A percentile compares a stretch with the other conserved stretches of the same genome.
Conservation (phyloP, 2,797 vertebrate genomes). For the Lagodon rhomboides region DNA sequence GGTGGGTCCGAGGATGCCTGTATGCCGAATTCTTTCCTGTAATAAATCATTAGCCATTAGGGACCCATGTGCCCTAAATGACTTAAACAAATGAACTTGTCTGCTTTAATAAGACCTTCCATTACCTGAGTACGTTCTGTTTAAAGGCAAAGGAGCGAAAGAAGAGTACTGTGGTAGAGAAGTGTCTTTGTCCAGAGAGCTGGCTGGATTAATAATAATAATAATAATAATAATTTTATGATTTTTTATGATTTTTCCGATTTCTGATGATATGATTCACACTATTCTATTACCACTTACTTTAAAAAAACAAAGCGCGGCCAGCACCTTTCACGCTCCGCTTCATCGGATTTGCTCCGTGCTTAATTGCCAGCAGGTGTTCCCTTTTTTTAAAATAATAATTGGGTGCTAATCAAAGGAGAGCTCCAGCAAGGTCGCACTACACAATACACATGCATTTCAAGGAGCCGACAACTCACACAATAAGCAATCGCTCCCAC, state of each 20-base stretch:
- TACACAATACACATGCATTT: too few species aligned
- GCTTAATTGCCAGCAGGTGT: too few species aligned
- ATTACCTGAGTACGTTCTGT: constrained; percentile 79
- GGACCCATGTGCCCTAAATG: constrained; percentile 83
- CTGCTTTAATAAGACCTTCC: constrained; percentile 87
- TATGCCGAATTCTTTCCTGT: constrained; percentile 83
- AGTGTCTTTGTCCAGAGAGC: background rate
- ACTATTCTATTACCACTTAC: too few species aligned
- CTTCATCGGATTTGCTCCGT: too few species aligned
- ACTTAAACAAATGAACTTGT: constrained; percentile 90
- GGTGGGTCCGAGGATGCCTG: constrained; percentile 77
- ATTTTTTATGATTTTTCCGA: background rate
- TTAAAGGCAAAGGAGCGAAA: constrained; percentile 53
- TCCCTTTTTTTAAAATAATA: too few species aligned
- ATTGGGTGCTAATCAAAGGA: too few species aligned
- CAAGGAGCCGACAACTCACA: too few species aligned
- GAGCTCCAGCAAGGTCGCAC: too few species aligned
- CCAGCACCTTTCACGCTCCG: too few species aligned
- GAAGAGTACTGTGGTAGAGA: constrained; percentile 18
- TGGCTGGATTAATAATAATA: background rate
- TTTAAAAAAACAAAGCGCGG: too few species aligned
- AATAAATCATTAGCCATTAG: constrained; percentile 88
- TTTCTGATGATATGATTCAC: background rate
- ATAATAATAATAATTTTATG: background rate
- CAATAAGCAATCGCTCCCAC: too few species aligned